A percentile compares a stretch with the other conserved stretches of the same genome.
These are phyloP conservation scores for Deroplatys truncata DNA, from an alignment of 2,888 invertebrate genomes.

Conservation along the genomic window DNA sequence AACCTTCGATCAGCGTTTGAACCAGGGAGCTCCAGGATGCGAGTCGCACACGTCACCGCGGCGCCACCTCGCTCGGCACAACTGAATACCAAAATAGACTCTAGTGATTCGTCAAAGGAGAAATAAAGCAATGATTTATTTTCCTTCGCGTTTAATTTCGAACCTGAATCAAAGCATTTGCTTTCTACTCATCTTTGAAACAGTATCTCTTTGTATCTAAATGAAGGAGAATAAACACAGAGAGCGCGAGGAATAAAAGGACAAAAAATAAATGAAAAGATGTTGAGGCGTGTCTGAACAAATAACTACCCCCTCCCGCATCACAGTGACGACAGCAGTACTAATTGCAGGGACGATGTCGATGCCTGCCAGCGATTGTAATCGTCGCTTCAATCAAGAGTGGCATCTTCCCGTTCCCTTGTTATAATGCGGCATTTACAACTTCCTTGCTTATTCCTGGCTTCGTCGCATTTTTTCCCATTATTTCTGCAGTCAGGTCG, in stretches of 20 bases:
- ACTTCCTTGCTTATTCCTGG: neutral
- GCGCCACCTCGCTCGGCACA: too few species aligned
- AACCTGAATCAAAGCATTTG: neutral
- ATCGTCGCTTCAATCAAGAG: neutral
- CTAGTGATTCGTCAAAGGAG: too few species aligned
- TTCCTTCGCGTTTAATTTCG: too few species aligned
- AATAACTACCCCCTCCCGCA: neutral
- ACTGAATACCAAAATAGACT: too few species aligned
- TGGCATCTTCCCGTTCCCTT: neutral
- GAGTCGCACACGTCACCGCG: too few species aligned
- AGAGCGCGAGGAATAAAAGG: too few species aligned
- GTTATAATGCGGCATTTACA: neutral
- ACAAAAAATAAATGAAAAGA: neutral
- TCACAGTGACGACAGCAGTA: neutral
- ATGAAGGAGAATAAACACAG: too few species aligned
- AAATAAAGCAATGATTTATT: too few species aligned
- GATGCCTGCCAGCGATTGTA: neutral
- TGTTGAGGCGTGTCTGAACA: neutral
- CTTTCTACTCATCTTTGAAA: neutral
- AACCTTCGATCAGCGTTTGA: too few species aligned
- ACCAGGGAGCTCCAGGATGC: too few species aligned
- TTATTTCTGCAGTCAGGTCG: neutral
- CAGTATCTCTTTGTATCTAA: neutral
- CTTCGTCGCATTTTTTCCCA: neutral
- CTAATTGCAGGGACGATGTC: neutral